These are phyloP conservation scores for Drosophila formosana DNA, from an alignment of 2,888 invertebrate genomes.

Conservation along the genomic window DNA sequence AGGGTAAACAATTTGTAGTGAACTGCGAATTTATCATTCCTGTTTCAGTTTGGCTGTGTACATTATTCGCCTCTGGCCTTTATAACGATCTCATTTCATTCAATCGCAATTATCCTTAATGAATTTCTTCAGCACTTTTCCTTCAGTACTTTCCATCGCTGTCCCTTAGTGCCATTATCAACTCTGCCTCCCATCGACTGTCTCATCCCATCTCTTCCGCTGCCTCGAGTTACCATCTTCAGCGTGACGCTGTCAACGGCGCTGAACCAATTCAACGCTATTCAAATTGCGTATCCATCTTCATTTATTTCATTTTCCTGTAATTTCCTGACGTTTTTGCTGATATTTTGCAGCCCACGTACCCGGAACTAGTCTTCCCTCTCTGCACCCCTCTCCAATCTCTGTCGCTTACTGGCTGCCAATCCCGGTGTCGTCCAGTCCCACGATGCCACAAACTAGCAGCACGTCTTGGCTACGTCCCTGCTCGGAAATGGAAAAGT, in stretches of 20 bases:
- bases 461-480: slow-evolving; percentile 59
- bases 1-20: not conserved
- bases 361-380: slow-evolving; percentile 23
- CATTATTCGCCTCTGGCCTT: not conserved
- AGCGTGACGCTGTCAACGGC: slow-evolving; percentile 53
- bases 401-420: not conserved
- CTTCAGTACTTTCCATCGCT: not conserved
- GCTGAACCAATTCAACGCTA: slow-evolving; percentile 70
- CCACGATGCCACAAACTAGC: slow-evolving; percentile 23
- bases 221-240: not conserved
- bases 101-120: slow-evolving; percentile 22
- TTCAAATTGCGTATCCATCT: slow-evolving; percentile 81
- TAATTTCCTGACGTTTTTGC: slow-evolving; percentile 79
- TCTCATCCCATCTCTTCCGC: too few species aligned
- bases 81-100: slow-evolving; percentile 9
- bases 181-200: not conserved
- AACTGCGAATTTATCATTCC: not conserved
- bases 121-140: slow-evolving; percentile 6
- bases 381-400: not conserved
- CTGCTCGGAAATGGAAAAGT: slow-evolving; percentile 76
- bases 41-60: not conserved
- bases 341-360: slow-evolving; percentile 55
- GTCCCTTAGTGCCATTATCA: slow-evolving; percentile 8
- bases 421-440: slow-evolving; percentile 8
- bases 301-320: slow-evolving; percentile 81